These are phyloP conservation scores for Diadumene lineata DNA, from an alignment of 92 coral and sea anemone species.

Conservation along the genomic window DNA sequence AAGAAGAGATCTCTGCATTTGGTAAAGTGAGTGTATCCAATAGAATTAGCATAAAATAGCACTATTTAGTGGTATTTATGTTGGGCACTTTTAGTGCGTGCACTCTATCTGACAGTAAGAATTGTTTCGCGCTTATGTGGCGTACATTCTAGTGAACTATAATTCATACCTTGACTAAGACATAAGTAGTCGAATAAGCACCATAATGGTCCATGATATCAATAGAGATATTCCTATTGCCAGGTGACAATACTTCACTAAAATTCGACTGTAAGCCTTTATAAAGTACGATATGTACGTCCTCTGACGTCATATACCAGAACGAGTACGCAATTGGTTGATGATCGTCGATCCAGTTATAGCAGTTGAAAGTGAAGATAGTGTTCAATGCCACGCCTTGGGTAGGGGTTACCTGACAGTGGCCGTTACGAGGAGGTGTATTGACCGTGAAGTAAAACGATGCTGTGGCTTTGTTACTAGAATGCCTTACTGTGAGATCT, in stretches of 20 bases:
- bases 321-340: constrained; percentile 51
- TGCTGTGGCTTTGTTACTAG: constrained; percentile 20
- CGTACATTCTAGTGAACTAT: background rate
- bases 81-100: too few species aligned
- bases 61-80: too few species aligned
- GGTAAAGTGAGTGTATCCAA: too few species aligned
- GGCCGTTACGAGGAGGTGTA: constrained; percentile 55
- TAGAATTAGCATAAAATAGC: too few species aligned
- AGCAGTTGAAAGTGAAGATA: constrained; percentile 48
- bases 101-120: too few species aligned
- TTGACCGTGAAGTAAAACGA: constrained; percentile 52
- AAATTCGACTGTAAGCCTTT: constrained; percentile 24
- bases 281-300: constrained; percentile 30
- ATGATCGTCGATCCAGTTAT: constrained; percentile 63
- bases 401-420: constrained; percentile 32
- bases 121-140: too few species aligned
- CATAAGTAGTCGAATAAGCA: constrained; percentile 45
- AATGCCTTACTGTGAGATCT: constrained; percentile 1
- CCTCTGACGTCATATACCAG: constrained; percentile 47
- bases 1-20: too few species aligned
- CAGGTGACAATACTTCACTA: constrained; percentile 47
- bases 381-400: constrained; percentile 64
- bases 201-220: constrained; percentile 47
- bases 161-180: constrained; percentile 45
- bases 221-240: constrained; percentile 43